Evolutionary conservation across 2,888 invertebrate genomes (phyloP), one percentile per base, ranked within the genome.

Genomic region (Crossocerus cetratus): DNA sequence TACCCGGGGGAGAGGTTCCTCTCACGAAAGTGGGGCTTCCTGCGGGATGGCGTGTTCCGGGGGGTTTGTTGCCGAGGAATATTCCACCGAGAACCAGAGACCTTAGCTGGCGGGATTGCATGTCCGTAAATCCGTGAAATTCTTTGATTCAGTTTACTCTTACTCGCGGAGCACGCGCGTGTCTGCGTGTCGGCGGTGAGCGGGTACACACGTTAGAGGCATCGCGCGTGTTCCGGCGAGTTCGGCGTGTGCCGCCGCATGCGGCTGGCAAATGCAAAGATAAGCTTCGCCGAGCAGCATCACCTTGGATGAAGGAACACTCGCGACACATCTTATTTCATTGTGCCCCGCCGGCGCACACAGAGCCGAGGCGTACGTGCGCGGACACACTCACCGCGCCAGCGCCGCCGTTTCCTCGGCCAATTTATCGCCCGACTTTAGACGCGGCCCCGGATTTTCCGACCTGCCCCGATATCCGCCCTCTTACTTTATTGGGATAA

Each of bases 91-190:
- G 80, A 77, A 80, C 72, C 43, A 62, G 53, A 56, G 58, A 72
- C 71, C 74, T 75, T 78, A 73, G 74, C 71, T 71, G 75, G 71
- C 65, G 69, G 75, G 79, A 84, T 80, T 80, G 82, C 81, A 78
- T 80, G 81, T 77, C 81, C 80, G 79, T 77, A 82, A 85, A 84
- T 85, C 81, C 83, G 78, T 67, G 80, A 77, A 73, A 82, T 83
- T 85, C 84, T 83, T 81, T 83, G 81, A 85, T 85, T 82, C 84
- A 77, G 80, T 84, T 85, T 82, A 77, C 69, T 76, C 56, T 67
- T 65, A 53, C 23, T 55, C 69, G 45, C 58, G 65, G 66, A 45
- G 22, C 11, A 32, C 67, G 43, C 21, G 22, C 64, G 55, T 49
- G 42, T 11, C 18, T 56, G 22, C 56, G 57, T 32, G 32, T 32